Conservation (phyloP, 2,797 vertebrate genomes). For the Manis crassicaudata region DNA sequence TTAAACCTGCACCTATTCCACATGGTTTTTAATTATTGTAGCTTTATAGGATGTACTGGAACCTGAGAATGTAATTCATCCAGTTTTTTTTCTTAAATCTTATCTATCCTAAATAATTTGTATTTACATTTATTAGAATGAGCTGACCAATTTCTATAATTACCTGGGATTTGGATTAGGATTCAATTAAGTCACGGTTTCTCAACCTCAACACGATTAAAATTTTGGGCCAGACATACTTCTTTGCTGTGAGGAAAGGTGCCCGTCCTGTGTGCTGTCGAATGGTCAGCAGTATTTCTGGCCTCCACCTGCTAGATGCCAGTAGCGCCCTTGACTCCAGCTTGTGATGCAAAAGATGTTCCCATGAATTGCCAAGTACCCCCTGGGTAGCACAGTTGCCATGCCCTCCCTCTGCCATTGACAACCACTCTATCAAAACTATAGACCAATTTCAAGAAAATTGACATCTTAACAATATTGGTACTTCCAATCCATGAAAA, state of each 20-base stretch:
- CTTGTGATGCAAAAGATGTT: background rate
- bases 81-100: background rate
- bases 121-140: slow-evolving; percentile 15
- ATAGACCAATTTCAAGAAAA: background rate
- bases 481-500: background rate
- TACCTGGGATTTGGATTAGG: background rate
- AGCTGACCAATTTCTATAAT: background rate
- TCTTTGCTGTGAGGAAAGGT: background rate
- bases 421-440: background rate
- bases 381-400: background rate
- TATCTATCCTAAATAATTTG: background rate
- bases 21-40: background rate
- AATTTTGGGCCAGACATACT: background rate
- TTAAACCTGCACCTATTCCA: background rate
- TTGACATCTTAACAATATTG: background rate
- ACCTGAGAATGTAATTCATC: background rate
- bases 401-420: background rate
- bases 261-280: background rate
- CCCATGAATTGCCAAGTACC: background rate
- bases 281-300: background rate
- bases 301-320: background rate
- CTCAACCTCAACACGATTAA: background rate
- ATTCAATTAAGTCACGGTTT: background rate
- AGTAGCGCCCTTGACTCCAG: background rate
- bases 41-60: background rate